These are phyloP conservation scores for Mobula hypostoma DNA, from an alignment of 2,113 vertebrate species.

Conservation along the genomic window DNA sequence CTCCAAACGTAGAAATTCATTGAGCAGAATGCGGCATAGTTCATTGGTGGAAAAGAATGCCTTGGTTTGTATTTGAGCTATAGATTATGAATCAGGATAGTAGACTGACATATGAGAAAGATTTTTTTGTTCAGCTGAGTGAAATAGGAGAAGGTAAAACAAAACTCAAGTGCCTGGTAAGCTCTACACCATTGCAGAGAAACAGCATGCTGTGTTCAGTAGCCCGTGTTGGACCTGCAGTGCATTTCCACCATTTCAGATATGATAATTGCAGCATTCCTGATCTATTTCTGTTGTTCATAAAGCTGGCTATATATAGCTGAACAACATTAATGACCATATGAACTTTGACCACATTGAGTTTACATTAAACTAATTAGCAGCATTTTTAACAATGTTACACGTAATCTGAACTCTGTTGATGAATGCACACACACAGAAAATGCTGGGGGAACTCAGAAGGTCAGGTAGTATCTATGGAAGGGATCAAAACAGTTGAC, in stretches of 20 bases:
- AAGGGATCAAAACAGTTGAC: too few relatives aligned
- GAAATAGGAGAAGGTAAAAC: background rate
- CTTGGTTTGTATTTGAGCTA: background rate
- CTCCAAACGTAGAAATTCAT: too few relatives aligned
- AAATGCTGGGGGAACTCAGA: too few relatives aligned
- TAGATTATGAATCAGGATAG: background rate
- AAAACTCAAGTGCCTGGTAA: background rate
- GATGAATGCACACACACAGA: too few relatives aligned
- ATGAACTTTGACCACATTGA: background rate
- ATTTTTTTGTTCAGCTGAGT: background rate
- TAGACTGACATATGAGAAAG: background rate
- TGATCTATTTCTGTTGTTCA: background rate
- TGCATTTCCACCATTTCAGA: background rate
- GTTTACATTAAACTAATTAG: background rate
- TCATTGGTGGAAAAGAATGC: background rate
- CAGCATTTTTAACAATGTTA: background rate
- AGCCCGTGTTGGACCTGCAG: background rate
- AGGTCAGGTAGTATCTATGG: too few relatives aligned
- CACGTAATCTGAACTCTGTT: too few relatives aligned
- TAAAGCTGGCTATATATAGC: background rate
- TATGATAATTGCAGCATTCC: background rate
- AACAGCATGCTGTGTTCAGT: background rate
- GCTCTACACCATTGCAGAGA: background rate
- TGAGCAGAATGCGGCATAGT: too few relatives aligned
- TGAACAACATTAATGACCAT: background rate